These are phyloP conservation scores for Thereva unica DNA, from an alignment of 2,888 invertebrate species.

Conservation along the genomic window DNA sequence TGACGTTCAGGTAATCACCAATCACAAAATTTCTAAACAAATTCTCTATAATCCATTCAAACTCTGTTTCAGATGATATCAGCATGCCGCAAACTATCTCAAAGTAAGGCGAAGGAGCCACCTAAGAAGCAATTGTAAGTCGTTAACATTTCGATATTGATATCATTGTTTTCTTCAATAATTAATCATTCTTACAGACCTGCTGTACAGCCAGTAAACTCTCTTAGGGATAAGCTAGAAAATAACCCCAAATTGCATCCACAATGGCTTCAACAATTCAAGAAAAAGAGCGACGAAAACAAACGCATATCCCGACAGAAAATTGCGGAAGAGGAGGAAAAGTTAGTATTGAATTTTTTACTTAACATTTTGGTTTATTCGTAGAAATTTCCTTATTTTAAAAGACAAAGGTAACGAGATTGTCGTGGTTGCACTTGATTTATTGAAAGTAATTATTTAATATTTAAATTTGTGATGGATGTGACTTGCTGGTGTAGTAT, in stretches of 20 bases:
- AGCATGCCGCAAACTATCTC: slow-evolving; percentile 56
- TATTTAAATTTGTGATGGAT: too few species aligned
- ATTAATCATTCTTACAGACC: slow-evolving; percentile 51
- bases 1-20: slow-evolving; percentile 36
- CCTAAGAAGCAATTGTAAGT: slow-evolving; percentile 50
- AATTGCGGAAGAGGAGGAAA: slow-evolving; percentile 59
- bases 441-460: too few species aligned
- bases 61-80: slow-evolving; percentile 15
- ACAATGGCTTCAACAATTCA: slow-evolving; percentile 63
- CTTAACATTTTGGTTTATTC: not conserved
- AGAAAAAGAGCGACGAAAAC: slow-evolving; percentile 58
- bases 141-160: slow-evolving; percentile 44
- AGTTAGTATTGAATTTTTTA: slow-evolving; percentile 52
- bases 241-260: slow-evolving; percentile 60
- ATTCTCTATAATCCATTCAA: not conserved
- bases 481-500: too few species aligned
- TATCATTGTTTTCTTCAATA: slow-evolving; percentile 45
- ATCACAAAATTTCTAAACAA: not conserved
- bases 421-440: not conserved
- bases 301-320: slow-evolving; percentile 56
- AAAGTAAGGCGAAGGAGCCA: slow-evolving; percentile 51
- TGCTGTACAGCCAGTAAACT: slow-evolving; percentile 59
- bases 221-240: slow-evolving; percentile 63
- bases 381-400: not conserved
- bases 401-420: not conserved